Evolutionary conservation across 2,888 invertebrate genomes (phyloP).

Genomic region (Mythimna loreyi): DNA sequence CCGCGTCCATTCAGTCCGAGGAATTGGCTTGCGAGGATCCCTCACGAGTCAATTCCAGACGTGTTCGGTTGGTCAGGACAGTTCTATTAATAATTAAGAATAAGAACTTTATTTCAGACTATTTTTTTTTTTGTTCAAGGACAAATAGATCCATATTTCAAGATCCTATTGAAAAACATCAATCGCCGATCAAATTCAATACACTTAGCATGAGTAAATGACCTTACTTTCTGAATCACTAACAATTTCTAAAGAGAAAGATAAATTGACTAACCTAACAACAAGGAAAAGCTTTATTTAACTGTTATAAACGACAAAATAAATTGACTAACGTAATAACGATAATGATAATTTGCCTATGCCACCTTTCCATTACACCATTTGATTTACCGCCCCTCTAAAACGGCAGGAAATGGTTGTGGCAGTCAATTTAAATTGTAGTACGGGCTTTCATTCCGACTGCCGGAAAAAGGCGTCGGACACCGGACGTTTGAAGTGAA

Average conservation of each 20-base stretch:
- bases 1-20: too few species aligned
- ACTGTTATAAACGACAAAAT: neutral
- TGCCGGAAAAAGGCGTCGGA: constrained; percentile 32
- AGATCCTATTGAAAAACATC: neutral
- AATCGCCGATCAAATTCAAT: too few species aligned
- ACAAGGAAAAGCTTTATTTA: neutral
- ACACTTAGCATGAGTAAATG: neutral
- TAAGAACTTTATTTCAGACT: too few species aligned
- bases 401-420: constrained; percentile 12
- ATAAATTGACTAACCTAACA: neutral
- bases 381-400: constrained; percentile 10
- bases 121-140: too few species aligned
- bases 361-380: neutral
- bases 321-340: neutral
- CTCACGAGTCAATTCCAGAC: too few species aligned
- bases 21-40: too few species aligned
- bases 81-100: too few species aligned
- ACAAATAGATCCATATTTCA: too few species aligned
- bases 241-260: neutral
- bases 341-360: neutral
- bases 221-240: neutral
- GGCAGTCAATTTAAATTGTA: constrained; percentile 40
- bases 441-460: constrained; percentile 16
- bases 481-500: constrained; percentile 41
- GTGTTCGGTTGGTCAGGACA: too few species aligned